A percentile compares a stretch with the other conserved stretches of the same genome.
phyloP scores from a whole-genome alignment of 2,113 vertebrate genomes.

The Cynocephalus volans region DNA sequence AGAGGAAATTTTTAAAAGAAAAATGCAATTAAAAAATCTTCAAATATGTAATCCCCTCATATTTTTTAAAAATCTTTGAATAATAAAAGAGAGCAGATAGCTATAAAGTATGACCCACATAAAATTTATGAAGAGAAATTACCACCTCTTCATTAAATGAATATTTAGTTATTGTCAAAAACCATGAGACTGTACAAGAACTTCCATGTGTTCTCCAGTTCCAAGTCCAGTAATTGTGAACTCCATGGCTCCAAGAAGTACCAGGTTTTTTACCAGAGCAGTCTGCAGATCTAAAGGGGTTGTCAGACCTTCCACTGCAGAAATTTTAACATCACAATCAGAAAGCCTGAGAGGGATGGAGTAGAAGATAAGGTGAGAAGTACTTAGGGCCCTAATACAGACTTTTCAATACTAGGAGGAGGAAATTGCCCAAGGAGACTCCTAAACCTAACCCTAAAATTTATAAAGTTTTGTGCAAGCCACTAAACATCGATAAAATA shows the following conservation, averaged over 20 bases:
- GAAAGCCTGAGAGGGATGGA: background rate
- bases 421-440: background rate
- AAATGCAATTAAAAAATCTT: background rate
- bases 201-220: background rate
- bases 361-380: background rate
- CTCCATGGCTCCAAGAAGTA: background rate
- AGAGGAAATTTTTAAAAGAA: background rate
- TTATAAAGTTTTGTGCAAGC: background rate
- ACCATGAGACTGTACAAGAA: background rate
- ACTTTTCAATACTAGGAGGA: background rate
- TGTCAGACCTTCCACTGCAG: background rate
- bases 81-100: background rate
- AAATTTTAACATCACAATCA: constrained; percentile 7
- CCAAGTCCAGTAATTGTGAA: background rate
- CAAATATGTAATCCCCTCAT: background rate
- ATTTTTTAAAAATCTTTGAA: background rate
- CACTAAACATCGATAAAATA: background rate
- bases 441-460: background rate
- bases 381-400: background rate
- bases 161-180: background rate
- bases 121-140: background rate
- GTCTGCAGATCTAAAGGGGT: constrained; percentile 3
- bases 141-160: background rate
- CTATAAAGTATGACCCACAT: background rate
- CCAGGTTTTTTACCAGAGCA: background rate